A percentile compares a stretch with the other conserved stretches of the same genome.
Conservation (phyloP, 2,797 vertebrate species). For the Cuniculus paca region DNA sequence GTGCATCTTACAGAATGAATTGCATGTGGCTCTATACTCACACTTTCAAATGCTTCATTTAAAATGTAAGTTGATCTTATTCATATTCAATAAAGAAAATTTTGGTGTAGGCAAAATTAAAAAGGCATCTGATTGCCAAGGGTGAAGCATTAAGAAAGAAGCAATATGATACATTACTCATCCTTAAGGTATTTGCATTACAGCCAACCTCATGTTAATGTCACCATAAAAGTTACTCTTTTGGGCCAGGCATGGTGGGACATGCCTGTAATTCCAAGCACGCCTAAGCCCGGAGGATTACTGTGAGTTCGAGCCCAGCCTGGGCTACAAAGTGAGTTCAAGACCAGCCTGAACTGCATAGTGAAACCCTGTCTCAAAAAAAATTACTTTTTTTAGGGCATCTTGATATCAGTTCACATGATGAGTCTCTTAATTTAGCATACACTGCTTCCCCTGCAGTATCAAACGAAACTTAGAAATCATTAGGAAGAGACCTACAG, state of each 20-base stretch:
- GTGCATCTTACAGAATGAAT: neutral
- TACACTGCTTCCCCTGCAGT: constrained; percentile 16
- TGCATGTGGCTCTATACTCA: neutral
- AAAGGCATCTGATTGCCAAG: constrained; percentile 19
- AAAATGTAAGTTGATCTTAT: constrained; percentile 28
- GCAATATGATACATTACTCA: neutral
- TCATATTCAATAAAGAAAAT: constrained; percentile 50
- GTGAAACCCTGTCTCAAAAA: too few species aligned
- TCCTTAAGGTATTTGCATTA: constrained; percentile 16
- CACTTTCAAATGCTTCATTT: constrained; percentile 39
- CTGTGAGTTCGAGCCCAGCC: too few species aligned
- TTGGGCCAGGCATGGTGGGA: neutral
- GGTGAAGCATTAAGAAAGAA: neutral
- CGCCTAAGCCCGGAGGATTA: too few species aligned
- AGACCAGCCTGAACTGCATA: too few species aligned
- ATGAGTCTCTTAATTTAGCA: constrained; percentile 54
- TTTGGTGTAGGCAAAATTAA: constrained; percentile 55
- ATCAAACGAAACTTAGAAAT: constrained; percentile 61
- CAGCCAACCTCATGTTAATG: constrained; percentile 39
- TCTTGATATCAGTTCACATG: constrained; percentile 47
- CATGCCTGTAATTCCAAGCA: too few species aligned
- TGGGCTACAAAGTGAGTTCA: too few species aligned
- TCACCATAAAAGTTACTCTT: neutral
- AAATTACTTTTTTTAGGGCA: neutral
- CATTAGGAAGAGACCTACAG: constrained; percentile 4